Evolutionary conservation across 2,113 vertebrate genomes (phyloP).

Genomic region (Trematocara stigmaticum): DNA sequence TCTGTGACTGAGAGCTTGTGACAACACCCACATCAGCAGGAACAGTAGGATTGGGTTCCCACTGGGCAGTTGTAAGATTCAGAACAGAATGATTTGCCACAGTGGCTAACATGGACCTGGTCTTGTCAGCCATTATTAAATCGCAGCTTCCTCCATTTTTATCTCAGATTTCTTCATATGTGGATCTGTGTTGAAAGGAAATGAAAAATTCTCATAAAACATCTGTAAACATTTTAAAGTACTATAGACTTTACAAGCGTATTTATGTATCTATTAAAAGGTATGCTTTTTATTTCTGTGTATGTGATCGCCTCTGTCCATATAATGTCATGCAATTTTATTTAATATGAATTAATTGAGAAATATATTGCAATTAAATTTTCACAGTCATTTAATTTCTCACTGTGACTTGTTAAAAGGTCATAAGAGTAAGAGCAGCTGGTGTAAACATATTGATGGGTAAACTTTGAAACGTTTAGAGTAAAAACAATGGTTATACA

Average conservation of each 20-base stretch:
- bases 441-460: not conserved
- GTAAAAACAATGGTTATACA: not conserved
- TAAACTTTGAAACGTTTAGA: not conserved
- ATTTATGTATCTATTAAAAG: not conserved
- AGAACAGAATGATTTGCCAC: conserved; percentile 30
- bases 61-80: conserved; percentile 58
- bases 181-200: not conserved
- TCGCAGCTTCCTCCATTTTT: conserved; percentile 39
- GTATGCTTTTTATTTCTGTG: not conserved
- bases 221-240: not conserved
- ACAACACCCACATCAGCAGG: conserved; percentile 58
- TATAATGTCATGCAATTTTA: not conserved
- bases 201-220: not conserved
- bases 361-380: not conserved
- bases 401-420: not conserved
- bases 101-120: conserved; percentile 41
- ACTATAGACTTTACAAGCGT: not conserved
- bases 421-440: not conserved
- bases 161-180: not conserved
- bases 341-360: not conserved
- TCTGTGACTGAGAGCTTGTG: conserved; percentile 72
- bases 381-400: not conserved
- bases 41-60: conserved; percentile 63
- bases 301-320: not conserved
- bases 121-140: conserved; percentile 53